Conservation (phyloP, 2,113 vertebrate genomes). For the Leptodactylus fuscus region DNA sequence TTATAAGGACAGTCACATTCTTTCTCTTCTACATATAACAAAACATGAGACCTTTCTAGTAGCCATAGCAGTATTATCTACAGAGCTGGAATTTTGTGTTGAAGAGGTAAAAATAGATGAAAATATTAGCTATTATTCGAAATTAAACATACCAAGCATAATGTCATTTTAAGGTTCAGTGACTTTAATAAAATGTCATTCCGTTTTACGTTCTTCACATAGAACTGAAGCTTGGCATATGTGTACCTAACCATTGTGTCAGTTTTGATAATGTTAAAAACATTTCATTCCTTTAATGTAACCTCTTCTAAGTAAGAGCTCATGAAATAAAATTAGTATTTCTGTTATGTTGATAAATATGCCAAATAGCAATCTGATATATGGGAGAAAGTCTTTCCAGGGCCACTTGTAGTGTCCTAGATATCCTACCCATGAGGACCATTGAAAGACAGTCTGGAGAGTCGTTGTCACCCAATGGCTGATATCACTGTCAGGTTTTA, state of each 20-base stretch:
- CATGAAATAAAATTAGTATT: background rate
- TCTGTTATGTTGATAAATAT: background rate
- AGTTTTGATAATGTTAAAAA: background rate
- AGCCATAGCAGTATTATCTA: no score
- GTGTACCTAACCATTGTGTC: background rate
- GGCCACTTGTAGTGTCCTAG: no score
- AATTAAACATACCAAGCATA: background rate
- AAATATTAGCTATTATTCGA: background rate
- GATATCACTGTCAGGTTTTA: no score
- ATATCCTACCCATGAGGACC: no score
- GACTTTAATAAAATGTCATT: background rate
- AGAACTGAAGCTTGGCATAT: background rate
- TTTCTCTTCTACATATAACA: no score
- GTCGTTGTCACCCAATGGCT: no score
- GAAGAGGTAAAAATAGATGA: background rate
- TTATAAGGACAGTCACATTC: no score
- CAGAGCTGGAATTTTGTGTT: background rate
- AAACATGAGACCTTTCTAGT: no score
- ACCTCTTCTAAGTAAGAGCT: background rate
- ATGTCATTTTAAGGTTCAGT: slow-evolving; percentile 1
- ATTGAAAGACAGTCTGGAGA: no score
- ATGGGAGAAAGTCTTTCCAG: background rate
- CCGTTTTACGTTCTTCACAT: background rate
- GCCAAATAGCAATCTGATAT: background rate
- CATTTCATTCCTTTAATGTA: background rate